A percentile compares a stretch with the other conserved stretches of the same genome.
phyloP scores from a whole-genome alignment of 2,888 invertebrate genomes.

The Drosophila pegasa region DNA sequence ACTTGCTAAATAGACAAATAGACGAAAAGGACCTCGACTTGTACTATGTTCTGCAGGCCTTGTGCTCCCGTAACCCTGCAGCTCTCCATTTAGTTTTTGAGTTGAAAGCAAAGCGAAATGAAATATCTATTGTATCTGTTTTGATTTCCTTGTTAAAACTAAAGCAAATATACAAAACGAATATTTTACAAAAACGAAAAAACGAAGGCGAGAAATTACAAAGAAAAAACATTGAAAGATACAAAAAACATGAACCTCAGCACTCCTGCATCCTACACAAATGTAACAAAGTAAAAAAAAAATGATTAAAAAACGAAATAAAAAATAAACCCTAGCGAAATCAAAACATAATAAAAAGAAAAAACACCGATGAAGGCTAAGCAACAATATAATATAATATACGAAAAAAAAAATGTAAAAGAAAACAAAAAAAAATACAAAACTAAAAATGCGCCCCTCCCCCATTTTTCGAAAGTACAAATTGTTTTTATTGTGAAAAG shows the following conservation, averaged over 20 bases:
- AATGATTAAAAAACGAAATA: constrained; percentile 22
- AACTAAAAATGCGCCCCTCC: constrained; percentile 83
- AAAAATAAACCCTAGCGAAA: constrained; percentile 72
- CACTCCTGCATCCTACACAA: constrained; percentile 82
- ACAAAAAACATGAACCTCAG: constrained; percentile 83
- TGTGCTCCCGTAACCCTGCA: constrained; percentile 17
- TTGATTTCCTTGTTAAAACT: constrained; percentile 76
- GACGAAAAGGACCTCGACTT: constrained; percentile 23
- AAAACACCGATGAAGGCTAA: constrained; percentile 56
- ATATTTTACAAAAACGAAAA: constrained; percentile 57
- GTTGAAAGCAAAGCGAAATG: constrained; percentile 20
- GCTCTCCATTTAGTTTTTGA: constrained; percentile 66
- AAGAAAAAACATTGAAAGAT: constrained; percentile 78
- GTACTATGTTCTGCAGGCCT: constrained; percentile 13
- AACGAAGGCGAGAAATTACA: constrained; percentile 69
- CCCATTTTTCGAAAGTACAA: constrained; percentile 85
- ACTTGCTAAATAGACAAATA: constrained; percentile 63
- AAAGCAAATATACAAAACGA: constrained; percentile 75
- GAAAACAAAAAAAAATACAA: constrained; percentile 52
- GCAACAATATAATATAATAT: constrained; percentile 33
- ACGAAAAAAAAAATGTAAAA: constrained; percentile 41
- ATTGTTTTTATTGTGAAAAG: constrained; percentile 84
- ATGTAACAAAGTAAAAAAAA: constrained; percentile 72
- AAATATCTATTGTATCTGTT: constrained; percentile 72
- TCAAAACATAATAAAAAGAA: constrained; percentile 64